Evolutionary conservation across 92 coral and sea anemone genomes (phyloP).

Genomic region (Parazoanthus atlanticus): DNA sequence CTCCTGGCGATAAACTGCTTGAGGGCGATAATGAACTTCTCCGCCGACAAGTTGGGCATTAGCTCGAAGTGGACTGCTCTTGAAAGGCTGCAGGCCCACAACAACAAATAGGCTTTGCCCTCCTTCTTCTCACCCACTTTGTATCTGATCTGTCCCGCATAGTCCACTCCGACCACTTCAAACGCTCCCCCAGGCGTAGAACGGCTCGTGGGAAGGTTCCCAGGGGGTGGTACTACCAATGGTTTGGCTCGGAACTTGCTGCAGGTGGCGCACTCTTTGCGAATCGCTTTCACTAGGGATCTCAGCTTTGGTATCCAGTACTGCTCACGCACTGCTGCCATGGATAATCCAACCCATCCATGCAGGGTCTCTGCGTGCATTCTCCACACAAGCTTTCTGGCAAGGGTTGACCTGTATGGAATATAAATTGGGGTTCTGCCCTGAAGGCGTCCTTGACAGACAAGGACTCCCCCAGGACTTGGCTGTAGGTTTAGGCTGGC

Average conservation of each 20-base stretch:
- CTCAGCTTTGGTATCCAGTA: slow-evolving; percentile 15
- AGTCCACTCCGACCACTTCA: slow-evolving; percentile 14
- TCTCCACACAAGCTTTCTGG: slow-evolving; percentile 4
- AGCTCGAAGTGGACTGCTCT: slow-evolving; percentile 42
- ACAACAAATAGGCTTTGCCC: slow-evolving; percentile 17
- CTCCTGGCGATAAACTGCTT: slow-evolving; percentile 36
- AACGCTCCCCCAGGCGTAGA: slow-evolving; percentile 17
- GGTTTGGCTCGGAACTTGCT: slow-evolving; percentile 4
- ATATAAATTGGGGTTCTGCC: slow-evolving; percentile 14
- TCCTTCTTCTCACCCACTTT: background rate
- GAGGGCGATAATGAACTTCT: slow-evolving; percentile 25
- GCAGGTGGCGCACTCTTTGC: slow-evolving; percentile 4
- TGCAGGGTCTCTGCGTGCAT: slow-evolving; percentile 4
- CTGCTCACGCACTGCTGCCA: slow-evolving; percentile 6
- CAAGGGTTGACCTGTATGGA: slow-evolving; percentile 6
- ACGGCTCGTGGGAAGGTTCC: slow-evolving; percentile 5
- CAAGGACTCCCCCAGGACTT: slow-evolving; percentile 16
- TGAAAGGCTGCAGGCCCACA: slow-evolving; percentile 44
- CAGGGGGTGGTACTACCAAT: background rate
- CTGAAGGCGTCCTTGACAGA: slow-evolving; percentile 22
- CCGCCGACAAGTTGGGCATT: slow-evolving; percentile 31
- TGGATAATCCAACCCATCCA: background rate
- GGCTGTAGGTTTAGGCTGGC: slow-evolving; percentile 16
- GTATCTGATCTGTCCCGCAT: slow-evolving; percentile 41
- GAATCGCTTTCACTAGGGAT: slow-evolving; percentile 1